Evolutionary conservation across 1,140 invertebrate genomes (phyloP).

Genomic region (Drosophila cardini): DNA sequence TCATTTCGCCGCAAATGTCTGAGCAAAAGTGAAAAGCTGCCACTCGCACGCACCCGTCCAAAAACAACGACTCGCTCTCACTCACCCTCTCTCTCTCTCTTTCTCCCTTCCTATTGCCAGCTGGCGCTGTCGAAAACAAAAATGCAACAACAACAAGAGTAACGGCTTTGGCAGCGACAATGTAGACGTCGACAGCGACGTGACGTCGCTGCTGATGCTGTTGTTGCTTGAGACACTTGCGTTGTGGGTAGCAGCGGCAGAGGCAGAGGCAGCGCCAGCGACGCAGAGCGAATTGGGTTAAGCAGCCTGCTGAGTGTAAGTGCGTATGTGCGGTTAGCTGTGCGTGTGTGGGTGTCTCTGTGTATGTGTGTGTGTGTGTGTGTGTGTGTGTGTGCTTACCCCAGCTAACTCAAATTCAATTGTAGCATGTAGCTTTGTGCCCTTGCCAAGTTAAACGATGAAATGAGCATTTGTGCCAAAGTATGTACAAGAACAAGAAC

Average conservation of each 20-base stretch:
- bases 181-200: constrained; percentile 3
- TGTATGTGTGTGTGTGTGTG: constrained; percentile 22
- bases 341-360: constrained; percentile 23
- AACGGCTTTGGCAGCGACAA: constrained; percentile 13
- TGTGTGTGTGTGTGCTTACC: constrained; percentile 53
- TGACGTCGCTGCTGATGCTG: constrained; percentile 15
- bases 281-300: constrained; percentile 70
- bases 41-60: constrained; percentile 53
- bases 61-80: not conserved
- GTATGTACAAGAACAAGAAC: constrained; percentile 45
- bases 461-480: constrained; percentile 74
- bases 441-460: constrained; percentile 80
- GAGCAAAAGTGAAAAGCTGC: constrained; percentile 63
- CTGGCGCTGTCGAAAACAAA: constrained; percentile 46
- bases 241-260: constrained; percentile 29
- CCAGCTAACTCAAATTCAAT: constrained; percentile 76
- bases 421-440: constrained; percentile 71
- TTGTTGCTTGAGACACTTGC: constrained; percentile 69
- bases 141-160: constrained; percentile 47
- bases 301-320: constrained; percentile 59
- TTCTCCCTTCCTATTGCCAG: constrained; percentile 10
- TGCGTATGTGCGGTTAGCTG: constrained; percentile 2
- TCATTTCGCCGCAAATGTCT: constrained; percentile 64
- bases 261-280: constrained; percentile 10
- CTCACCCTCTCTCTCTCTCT: not conserved